phyloP scores from a whole-genome alignment of 2,888 invertebrate genomes.

The Rotaria magnacalcarata region DNA sequence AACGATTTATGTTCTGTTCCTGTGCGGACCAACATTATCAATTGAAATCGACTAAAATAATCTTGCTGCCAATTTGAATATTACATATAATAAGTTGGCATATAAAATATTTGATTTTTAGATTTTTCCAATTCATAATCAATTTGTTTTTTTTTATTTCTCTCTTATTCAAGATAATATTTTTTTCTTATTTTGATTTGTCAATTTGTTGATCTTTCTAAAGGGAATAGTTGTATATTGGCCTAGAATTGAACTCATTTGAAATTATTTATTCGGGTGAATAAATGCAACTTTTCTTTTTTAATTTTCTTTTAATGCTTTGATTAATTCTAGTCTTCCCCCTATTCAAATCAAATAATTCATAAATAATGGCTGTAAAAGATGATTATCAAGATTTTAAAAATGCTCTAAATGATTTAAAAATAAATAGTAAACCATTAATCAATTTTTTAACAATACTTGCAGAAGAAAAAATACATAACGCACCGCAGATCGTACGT shows the following conservation, averaged over 20 bases:
- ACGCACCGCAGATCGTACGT: conserved; percentile 83
- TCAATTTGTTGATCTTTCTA: conserved; percentile 2
- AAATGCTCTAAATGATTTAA: conserved; percentile 67
- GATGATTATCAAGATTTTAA: conserved; percentile 35
- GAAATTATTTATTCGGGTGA: not conserved
- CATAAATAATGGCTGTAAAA: not conserved
- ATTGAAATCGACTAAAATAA: too few relatives aligned
- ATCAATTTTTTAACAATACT: conserved; percentile 97
- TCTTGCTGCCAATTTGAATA: too few relatives aligned
- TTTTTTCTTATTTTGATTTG: conserved; percentile 17
- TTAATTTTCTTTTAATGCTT: not conserved
- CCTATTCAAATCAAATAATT: not conserved
- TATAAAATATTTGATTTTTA: too few relatives aligned
- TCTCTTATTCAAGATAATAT: not conserved
- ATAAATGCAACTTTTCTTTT: not conserved
- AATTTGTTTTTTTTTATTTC: not conserved
- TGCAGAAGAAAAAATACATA: conserved; percentile 84
- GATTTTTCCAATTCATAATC: too few relatives aligned
- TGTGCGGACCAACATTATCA: too few relatives aligned
- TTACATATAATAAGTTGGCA: too few relatives aligned
- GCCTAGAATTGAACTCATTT: not conserved
- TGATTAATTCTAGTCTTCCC: not conserved
- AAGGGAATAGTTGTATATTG: conserved; percentile 29
- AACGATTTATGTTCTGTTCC: too few relatives aligned
- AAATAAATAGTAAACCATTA: conserved; percentile 89